A percentile compares a stretch with the other conserved stretches of the same genome.
Conservation (phyloP, 2,888 invertebrate species). For the Notodonta dromedarius region DNA sequence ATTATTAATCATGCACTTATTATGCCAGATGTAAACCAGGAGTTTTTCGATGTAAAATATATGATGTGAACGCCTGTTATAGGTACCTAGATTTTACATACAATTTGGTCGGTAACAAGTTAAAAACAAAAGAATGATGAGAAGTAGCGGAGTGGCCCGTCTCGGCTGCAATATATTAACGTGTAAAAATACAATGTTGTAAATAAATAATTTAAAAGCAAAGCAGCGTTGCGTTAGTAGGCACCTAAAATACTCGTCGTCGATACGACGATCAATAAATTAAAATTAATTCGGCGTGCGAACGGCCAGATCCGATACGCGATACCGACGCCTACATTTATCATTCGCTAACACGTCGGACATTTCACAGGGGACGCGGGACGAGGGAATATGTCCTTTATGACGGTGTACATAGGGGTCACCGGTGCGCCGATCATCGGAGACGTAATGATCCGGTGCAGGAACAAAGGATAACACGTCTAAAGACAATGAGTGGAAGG, state of each 20-base stretch:
- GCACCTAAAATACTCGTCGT: slow-evolving; percentile 80
- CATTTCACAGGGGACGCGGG: slow-evolving; percentile 73
- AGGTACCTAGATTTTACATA: slow-evolving; percentile 16
- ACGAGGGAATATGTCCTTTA: slow-evolving; percentile 69
- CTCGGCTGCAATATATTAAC: slow-evolving; percentile 43
- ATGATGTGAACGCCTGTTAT: slow-evolving; percentile 18
- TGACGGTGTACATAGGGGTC: slow-evolving; percentile 60
- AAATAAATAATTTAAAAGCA: slow-evolving; percentile 70
- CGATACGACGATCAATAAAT: slow-evolving; percentile 83
- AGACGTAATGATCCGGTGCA: slow-evolving; percentile 70
- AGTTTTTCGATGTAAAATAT: slow-evolving; percentile 10
- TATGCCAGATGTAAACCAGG: slow-evolving; percentile 16
- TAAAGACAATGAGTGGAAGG: slow-evolving; percentile 75
- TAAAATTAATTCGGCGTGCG: slow-evolving; percentile 85
- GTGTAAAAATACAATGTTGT: slow-evolving; percentile 49
- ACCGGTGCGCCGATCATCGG: slow-evolving; percentile 57
- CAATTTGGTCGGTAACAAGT: slow-evolving; percentile 26
- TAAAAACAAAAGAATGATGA: slow-evolving; percentile 32
- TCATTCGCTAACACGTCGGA: slow-evolving; percentile 84
- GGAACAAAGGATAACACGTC: slow-evolving; percentile 78
- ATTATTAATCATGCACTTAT: too few species aligned
- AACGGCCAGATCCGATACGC: slow-evolving; percentile 83
- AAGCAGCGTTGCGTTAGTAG: slow-evolving; percentile 71
- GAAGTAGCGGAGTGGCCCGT: slow-evolving; percentile 35
- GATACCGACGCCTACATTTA: slow-evolving; percentile 84